Base-by-base conservation (phyloP, 2,113 vertebrate genomes). In the Cyphomyrus plagiostoma region DNA sequence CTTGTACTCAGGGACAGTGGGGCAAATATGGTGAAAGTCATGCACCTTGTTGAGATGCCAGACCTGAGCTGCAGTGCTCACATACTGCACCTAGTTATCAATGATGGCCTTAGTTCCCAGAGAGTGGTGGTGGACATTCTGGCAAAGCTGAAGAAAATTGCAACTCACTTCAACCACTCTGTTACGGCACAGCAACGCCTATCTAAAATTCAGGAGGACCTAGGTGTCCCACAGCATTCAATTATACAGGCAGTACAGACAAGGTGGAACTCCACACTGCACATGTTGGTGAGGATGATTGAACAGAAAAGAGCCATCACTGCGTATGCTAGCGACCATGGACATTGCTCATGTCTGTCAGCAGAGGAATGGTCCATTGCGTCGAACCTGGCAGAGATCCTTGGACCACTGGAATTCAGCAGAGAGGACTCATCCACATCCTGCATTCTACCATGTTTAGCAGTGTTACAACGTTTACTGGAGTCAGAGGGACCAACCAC, bases 1-100 rank as follows among this genome's bases (percentile, higher is more conserved):
- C 80, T 86, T 80, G 53, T 91, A 6, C 91, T 91, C 45, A 45
- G 88, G 21, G 90, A 91, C 85, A 88, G 89, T 90, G 91, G 89
- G 17, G 89, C 88, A 26, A 91, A 89, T 42, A 89, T 91, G 62
- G 58, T 89, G 30, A 90, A 90, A 84, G 91, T 87, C 58, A 91
- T 91, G 89, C 45, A 11, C 9, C 77, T 90, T 88, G 89, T 58
- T 89, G 88, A 89, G 50, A 87, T 89, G 48, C 88, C 90, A 66
- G 66, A 88, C 70, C 83, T 90, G 46, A 89, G 87, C 86, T 90
- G 77, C 89, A 89, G 56, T 74, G 89, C 87, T 58, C 89, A 91
- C 80, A 90, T 80, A 70, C 91, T 90, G 7, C 87, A 90, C 42
- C 89, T 87, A 17, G 45, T 70, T 49, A 87, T 89, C 30, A 90